These are phyloP conservation scores for Pandemis cinnamomeana DNA, from an alignment of 2,888 invertebrate species.

Conservation along the genomic window DNA sequence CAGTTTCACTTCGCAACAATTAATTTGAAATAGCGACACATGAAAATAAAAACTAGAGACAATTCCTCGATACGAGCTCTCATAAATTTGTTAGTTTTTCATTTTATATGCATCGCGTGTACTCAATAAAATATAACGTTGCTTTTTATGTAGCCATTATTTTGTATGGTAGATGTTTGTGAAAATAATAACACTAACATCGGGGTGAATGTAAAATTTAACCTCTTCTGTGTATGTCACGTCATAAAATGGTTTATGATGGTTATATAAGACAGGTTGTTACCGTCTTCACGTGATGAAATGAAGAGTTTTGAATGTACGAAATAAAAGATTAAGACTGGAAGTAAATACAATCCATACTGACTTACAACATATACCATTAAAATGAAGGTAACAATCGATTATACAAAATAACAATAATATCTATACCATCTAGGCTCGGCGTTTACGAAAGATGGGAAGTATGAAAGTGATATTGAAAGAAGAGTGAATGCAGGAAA, in stretches of 20 bases:
- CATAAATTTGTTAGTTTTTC: neutral
- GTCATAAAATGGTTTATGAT: slow-evolving; percentile 24
- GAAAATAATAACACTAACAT: neutral
- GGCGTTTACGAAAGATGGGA: no score
- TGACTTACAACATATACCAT: no score
- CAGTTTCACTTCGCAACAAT: no score
- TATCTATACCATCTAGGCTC: no score
- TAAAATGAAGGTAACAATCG: no score
- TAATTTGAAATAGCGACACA: no score
- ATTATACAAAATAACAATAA: no score
- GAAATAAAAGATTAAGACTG: neutral
- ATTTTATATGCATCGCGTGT: neutral
- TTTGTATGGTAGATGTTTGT: neutral
- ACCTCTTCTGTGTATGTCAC: slow-evolving; percentile 16
- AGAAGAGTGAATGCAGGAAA: no score
- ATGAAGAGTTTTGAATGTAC: neutral
- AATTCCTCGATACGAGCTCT: neutral
- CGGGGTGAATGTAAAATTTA: slow-evolving; percentile 6
- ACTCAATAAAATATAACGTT: neutral
- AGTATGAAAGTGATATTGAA: no score
- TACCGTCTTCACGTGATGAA: neutral
- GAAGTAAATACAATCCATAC: no score
- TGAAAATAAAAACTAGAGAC: neutral
- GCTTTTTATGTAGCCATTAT: neutral
- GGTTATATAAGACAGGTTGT: slow-evolving; percentile 15